phyloP scores from a whole-genome alignment of 2,797 vertebrate genomes.

The Myotis myotis region DNA sequence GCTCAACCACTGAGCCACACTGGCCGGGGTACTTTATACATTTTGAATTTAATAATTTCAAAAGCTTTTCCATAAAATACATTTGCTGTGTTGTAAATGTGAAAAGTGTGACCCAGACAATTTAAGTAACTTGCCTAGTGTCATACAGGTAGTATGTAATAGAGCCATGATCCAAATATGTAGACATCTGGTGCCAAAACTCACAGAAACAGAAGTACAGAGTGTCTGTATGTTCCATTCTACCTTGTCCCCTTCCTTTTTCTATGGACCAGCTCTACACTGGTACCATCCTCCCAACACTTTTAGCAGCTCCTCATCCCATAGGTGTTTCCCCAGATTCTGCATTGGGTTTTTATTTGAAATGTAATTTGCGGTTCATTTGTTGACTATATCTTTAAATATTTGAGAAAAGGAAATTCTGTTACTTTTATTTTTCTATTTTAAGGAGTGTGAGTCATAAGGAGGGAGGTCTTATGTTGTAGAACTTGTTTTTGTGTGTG shows the following conservation, averaged over 20 bases:
- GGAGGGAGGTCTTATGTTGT: neutral
- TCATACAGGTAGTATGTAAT: neutral
- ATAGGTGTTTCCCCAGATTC: neutral
- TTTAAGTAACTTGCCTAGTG: neutral
- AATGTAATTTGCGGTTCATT: neutral
- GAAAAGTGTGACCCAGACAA: neutral
- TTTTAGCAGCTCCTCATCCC: neutral
- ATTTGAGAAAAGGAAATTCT: neutral
- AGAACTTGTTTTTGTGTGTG: neutral
- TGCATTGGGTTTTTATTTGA: neutral
- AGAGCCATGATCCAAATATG: neutral
- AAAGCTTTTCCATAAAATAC: neutral
- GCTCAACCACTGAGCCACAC: too few species aligned
- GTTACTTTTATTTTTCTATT: neutral
- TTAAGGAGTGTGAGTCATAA: neutral
- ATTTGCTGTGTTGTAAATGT: neutral
- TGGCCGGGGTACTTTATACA: neutral
- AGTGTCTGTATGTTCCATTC: neutral
- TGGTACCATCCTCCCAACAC: neutral
- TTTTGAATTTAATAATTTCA: neutral
- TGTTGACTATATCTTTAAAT: neutral
- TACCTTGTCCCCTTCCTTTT: neutral
- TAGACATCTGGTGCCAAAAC: neutral
- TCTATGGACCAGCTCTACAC: neutral
- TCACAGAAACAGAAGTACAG: neutral